These are phyloP conservation scores for Diaphora mendica DNA, from an alignment of 2,888 invertebrate genomes.

Conservation along the genomic window DNA sequence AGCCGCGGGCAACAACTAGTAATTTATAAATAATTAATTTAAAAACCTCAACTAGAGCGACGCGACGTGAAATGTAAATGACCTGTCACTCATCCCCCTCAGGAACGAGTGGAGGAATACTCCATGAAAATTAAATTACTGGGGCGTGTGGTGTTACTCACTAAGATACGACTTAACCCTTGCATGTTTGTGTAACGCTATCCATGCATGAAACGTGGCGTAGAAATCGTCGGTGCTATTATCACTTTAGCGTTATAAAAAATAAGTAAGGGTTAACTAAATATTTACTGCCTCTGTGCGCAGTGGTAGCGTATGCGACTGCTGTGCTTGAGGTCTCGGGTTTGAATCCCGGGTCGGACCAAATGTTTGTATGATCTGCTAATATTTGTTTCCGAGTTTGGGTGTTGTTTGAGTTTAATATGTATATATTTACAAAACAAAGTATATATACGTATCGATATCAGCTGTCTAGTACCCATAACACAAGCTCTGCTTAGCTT, in stretches of 20 bases:
- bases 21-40: conserved; percentile 58
- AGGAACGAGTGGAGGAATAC: conserved; percentile 35
- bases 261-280: not conserved
- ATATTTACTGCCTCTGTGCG: too few relatives aligned
- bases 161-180: conserved; percentile 31
- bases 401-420: too few relatives aligned
- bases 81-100: conserved; percentile 47
- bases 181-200: conserved; percentile 18
- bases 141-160: conserved; percentile 30
- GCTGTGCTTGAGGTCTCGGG: too few relatives aligned
- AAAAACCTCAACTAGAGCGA: conserved; percentile 50
- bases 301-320: too few relatives aligned
- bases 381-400: too few relatives aligned
- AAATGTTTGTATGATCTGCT: too few relatives aligned
- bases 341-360: too few relatives aligned
- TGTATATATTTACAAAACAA: too few relatives aligned
- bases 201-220: conserved; percentile 12
- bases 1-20: too few relatives aligned
- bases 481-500: too few relatives aligned
- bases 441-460: too few relatives aligned
- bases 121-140: conserved; percentile 52
- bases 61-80: conserved; percentile 63
- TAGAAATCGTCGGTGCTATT: conserved; percentile 3
- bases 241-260: not conserved
- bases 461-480: too few relatives aligned